Base-by-base conservation (phyloP, 1,140 invertebrate genomes). In the Hypothenemus hampei region DNA sequence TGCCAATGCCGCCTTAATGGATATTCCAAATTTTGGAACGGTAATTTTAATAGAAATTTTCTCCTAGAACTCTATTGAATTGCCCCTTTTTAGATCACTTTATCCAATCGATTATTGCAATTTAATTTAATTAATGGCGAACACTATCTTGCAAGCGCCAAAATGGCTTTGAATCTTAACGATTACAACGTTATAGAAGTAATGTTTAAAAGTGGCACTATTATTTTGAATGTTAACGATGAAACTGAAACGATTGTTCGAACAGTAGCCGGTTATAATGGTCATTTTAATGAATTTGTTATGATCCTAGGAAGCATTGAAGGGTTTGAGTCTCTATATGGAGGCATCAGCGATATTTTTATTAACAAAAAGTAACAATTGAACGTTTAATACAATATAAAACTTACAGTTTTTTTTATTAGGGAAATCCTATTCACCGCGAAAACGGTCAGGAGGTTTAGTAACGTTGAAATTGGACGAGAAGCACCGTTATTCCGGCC, bases 311-410 rank as follows among this genome's bases (percentile, higher is more conserved):
- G 55, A 24, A 35, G 35, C n/a, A 31, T 36, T 10, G 43, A 48
- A 20, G 50, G 75, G 10, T 58, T 53, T 45, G 22, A 46, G 48
- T 48, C 77, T 39, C 70, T 87, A 5, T 75, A 78, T 48, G 91
- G 91, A 21, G 83, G 86, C 4, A 84, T 94, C 16, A 83, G 82
- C 60, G 87, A 94, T 73, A 79, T 86, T 13, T 82, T 89, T 48
- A 83, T 91, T 55, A 87, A 90, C 66, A 82, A 89, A 58, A 76
- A 81, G 85, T 87, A 73, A 78, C 80, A 58, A 22, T 56, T 33
- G 10, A n/a, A 22, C 11, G 2, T 16, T 11, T 11, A 43, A 19
- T 43, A 4, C 35, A 37, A 16, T 7, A 37, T 3, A 41, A 41
- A 21, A 41, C 15, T 20, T n/a, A 3, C 10, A 21, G 39, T n/a